Base-by-base conservation (phyloP, 2,888 invertebrate genomes). In the Drosophila lutescens region DNA sequence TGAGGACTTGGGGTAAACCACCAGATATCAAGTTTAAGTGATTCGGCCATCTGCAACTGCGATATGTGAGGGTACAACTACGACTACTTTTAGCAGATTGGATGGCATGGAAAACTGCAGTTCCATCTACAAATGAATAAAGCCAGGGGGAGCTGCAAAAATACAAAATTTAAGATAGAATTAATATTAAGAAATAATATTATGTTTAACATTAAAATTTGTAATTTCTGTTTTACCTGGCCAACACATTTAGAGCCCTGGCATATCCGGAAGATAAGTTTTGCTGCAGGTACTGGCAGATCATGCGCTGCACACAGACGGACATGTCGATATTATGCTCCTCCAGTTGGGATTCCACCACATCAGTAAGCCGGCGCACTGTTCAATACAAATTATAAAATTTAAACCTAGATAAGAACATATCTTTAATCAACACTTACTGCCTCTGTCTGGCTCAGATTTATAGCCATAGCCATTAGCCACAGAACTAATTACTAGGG, bases 291-390 rank as follows among this genome's bases (percentile, higher is more conserved):
- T 92, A 91, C 74, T 92, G 92, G 74, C 95, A 95, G 34, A 94
- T 92, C 5, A 93, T 92, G 59, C 94, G 92, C 89, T 95, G 95
- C 75, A 94, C 92, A 78, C 95, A 95, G 0, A 93, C 93, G 0
- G 94, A 93, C 3, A 94, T 91, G 83, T 95, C 94, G 20, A 95
- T 93, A 49, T 95, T 93, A 71, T 94, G 93, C 65, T 93, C 93
- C 0, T 93, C 92, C 49, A 95, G 86, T 12, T 93, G 91, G 46
- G 93, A 92, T 72, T 95, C 94, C 34, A 95, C 83, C 26, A 88
- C 74, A 34, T 90, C 81, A n/a, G 80, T 74, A 4, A 89, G 46
- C 7, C 79, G 77, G 30, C 84, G 83, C 69, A 88, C 91, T 91
- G 43, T 0, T 50, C 54, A 30, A 15, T 12, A 54, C 15, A 1